phyloP scores from a whole-genome alignment of 2,797 vertebrate species.

The Pantherophis vulpinus region DNA sequence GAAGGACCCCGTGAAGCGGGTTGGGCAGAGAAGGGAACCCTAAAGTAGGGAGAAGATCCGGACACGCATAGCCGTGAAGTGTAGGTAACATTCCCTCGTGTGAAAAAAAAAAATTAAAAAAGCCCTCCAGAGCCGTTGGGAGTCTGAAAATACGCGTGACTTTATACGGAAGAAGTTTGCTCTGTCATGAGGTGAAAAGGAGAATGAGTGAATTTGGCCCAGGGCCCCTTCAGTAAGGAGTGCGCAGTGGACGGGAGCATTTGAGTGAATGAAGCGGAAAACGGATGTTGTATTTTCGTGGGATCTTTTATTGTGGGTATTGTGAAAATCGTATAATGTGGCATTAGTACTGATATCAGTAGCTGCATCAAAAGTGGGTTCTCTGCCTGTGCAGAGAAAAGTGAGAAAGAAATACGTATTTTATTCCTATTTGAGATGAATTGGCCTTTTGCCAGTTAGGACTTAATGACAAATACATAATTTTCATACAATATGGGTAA shows the following conservation, averaged over 20 bases:
- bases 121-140: fast-evolving
- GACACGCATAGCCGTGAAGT: neutral
- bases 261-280: neutral
- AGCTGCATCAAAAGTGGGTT: neutral
- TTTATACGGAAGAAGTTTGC: neutral
- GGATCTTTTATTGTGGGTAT: neutral
- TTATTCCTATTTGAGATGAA: neutral
- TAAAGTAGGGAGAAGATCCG: neutral
- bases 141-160: neutral
- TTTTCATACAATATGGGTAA: neutral
- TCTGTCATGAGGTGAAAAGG: neutral
- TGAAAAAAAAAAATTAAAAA: too few species aligned
- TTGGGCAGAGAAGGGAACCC: neutral
- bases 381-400: neutral
- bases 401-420: neutral
- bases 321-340: neutral
- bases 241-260: neutral
- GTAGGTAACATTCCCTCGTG: too few species aligned
- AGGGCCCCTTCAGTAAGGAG: too few species aligned
- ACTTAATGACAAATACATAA: neutral
- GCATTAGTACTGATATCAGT: neutral
- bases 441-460: neutral
- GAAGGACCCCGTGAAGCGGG: neutral
- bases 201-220: neutral
- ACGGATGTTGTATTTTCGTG: neutral